Evolutionary conservation across 2,888 invertebrate species (phyloP).

Genomic region (Cancer borealis): DNA sequence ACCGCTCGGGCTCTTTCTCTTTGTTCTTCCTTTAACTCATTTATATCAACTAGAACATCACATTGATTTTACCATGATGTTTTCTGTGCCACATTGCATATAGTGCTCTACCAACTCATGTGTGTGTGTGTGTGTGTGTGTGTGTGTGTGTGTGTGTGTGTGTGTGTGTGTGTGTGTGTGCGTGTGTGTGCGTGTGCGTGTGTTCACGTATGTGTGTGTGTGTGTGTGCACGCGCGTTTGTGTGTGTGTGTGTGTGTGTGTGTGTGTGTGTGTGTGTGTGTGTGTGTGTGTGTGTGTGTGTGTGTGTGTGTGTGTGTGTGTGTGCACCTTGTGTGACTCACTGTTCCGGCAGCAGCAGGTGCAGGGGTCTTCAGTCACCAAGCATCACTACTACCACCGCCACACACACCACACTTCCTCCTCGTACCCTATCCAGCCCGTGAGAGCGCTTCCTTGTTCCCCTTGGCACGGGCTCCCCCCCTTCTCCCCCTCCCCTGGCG

Average conservation of each 20-base stretch:
- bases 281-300: too few relatives aligned
- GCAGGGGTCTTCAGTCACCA: neutral
- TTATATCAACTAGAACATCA: neutral
- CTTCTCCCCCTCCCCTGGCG: neutral
- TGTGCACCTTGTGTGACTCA: neutral
- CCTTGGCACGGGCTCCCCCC: neutral
- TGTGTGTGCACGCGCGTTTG: constrained; percentile 26
- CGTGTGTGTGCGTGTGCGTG: neutral
- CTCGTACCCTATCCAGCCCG: neutral
- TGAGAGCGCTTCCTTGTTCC: constrained; percentile 30
- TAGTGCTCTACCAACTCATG: neutral
- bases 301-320: too few relatives aligned
- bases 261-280: too few relatives aligned
- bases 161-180: neutral
- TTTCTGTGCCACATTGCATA: neutral
- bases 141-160: neutral
- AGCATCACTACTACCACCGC: neutral
- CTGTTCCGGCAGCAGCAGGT: neutral
- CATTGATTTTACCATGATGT: neutral
- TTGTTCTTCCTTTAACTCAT: neutral
- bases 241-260: neutral
- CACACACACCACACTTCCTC: neutral
- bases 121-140: neutral
- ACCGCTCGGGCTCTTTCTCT: neutral
- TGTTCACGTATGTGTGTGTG: neutral